Base-by-base conservation (phyloP, 2,113 vertebrate species). In the Seriola aureovittata region DNA sequence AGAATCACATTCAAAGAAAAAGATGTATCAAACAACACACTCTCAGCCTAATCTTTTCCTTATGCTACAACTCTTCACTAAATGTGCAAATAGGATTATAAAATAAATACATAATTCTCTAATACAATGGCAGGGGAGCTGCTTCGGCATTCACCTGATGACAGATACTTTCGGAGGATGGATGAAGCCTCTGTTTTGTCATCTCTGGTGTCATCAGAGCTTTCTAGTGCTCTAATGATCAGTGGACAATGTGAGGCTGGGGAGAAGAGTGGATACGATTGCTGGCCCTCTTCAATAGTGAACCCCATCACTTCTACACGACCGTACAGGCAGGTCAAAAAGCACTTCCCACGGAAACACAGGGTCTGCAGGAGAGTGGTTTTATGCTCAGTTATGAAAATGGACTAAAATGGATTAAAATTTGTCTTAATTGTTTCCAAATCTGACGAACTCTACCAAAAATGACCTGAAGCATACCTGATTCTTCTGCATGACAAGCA, bases 261-360 rank as follows among this genome's bases (percentile, higher is more conserved):
- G 0, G 98, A 98, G 79, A 96, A 97, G 25, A 98, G 88, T 0
- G 95, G 95, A 48, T 94, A 96, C 0, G 96, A 89, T 84, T 96
- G 96, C 86, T 99, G 97, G 17, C 96, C 97, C 52, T 96, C 95
- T 54, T 92, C 93, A 0, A 98, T 94, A 38, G 93, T 95, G 85
- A 97, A 97, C 1, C 97, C 98, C 81, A 97, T 89, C 21, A 99
- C 95, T 36, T 96, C 96, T n/a, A 98, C 96, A 0, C 96, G 95
- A 4, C 98, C 97, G 0, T 96, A 96, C 16, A 99, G 91, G 89
- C 98, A 98, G 0, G 95, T 96, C 90, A 99, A 58, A 17, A 95
- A 93, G 54, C 97, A 97, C 34, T 95, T 96, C 2, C 98, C 98
- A 0, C 95, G 93, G 50, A 98, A 98, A 67, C 96, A 96, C 88